Evolutionary conservation across 2,113 vertebrate species (phyloP), one percentile per base, ranked within the genome.

Genomic region (Heterocephalus glaber): DNA sequence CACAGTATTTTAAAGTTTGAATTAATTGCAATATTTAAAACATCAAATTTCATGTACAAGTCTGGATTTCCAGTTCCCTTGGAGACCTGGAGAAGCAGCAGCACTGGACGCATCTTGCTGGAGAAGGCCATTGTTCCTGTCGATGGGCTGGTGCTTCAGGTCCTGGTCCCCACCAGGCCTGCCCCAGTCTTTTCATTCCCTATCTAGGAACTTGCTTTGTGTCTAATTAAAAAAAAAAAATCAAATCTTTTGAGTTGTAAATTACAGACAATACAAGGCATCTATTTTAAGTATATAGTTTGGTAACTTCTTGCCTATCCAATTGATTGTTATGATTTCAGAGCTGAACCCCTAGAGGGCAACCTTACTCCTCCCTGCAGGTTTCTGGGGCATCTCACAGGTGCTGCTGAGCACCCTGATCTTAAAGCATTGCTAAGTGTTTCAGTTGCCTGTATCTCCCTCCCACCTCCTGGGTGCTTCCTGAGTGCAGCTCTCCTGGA

Each of bases 261-360:
- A 82, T 74, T 74, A 35, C 12, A 12, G 10, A 3, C 5, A 14
- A 47, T 11, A 26, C 7, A n/a, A 13, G 35, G 52, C 33, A 77
- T 41, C n/a, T 35, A 24, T 68, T 49, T 80, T 41, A 28, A 89
- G 61, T 41, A 7, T 52, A 0, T 7, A 20, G 35, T 54, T 90
- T 26, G 60, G 24, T 79, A 79, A 41, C 49, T 92, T 63, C 38
- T 20, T 68, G 10, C 58, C 52, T 56, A 22, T 95, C 26, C 28
- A 44, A 0, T 30, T 28, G 82, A 17, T 74, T 17, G 28, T 63
- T 76, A 20, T 35, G 44, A 61, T 95, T 91, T 83, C 80, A 72
- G 80, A 93, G 56, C 47, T 41, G 63, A 72, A 44, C 90, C 96
- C 56, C 94, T 97, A 92, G 95, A 95, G 96, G 92, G 96, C 94